Conservation (phyloP, 2,113 vertebrate genomes). For the Phalacrocorax pelagicus region DNA sequence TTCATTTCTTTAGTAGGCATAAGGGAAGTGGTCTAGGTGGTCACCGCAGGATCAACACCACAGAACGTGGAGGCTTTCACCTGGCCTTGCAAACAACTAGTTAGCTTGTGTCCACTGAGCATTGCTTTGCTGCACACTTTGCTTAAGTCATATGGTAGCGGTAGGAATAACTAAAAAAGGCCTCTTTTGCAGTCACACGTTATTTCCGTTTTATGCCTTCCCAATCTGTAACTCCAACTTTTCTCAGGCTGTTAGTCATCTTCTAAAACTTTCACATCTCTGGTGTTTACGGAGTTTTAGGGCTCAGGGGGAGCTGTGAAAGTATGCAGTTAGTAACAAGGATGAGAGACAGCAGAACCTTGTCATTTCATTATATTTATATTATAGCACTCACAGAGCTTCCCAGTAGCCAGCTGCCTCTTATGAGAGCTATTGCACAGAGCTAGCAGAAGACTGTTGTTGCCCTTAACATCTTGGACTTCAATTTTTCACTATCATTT, state of each 20-base stretch:
- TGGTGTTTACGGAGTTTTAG: conserved; percentile 34
- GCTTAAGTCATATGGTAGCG: fast-evolving
- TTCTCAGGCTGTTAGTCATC: conserved; percentile 32
- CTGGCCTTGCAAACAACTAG: neutral
- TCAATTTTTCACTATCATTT: neutral
- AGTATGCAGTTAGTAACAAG: conserved; percentile 30
- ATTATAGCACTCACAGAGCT: neutral
- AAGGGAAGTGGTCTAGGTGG: neutral
- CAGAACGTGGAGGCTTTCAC: neutral
- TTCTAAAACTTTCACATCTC: conserved; percentile 41
- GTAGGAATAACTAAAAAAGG: neutral
- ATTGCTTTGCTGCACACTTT: neutral
- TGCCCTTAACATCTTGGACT: neutral
- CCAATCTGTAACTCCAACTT: conserved; percentile 6
- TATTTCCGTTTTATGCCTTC: conserved; percentile 30
- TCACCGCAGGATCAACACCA: too few species aligned
- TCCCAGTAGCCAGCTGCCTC: neutral
- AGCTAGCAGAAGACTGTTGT: neutral
- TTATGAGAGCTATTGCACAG: neutral
- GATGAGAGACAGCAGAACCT: conserved; percentile 16
- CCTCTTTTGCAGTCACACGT: neutral
- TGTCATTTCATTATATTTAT: conserved; percentile 7
- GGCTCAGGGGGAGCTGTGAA: conserved; percentile 18
- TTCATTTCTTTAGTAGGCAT: neutral
- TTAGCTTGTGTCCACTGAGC: neutral